Evolutionary conservation across 2,888 invertebrate species (phyloP), one percentile per base, ranked within the genome.

Genomic region (Dicycla oo): DNA sequence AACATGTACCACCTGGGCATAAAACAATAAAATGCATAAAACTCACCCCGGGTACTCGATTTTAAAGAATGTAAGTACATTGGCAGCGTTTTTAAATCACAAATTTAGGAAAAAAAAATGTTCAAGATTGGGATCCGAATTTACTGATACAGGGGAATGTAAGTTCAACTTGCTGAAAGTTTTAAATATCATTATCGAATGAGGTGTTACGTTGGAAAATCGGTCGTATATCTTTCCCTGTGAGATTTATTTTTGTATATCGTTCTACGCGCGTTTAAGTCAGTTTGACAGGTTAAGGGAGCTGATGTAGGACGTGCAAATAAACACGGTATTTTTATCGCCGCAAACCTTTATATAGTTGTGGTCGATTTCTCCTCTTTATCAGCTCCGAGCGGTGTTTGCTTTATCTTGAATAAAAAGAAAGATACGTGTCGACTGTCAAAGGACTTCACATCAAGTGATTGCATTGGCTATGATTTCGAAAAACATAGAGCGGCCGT

Each of bases 321-420:
- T 96, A 96, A 96, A 96, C 95, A 95, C 93, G 91, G 94, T 95
- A 96, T 96, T 95, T 96, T 96, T 96, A 96, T 95, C 93, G 93
- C 89, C 90, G 89, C 95, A 94, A 95, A 95, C 96, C 95, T 96
- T 95, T 95, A 95, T 95, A 95, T 95, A 95, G 95, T 95, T 93
- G 95, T 93, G 94, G 95, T 95, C 94, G 95, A 95, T 96, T 95
- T 95, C 94, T 93, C 92, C 94, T 94, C 93, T 95, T 95, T 95
- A 95, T 95, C 94, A 94, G 88, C 91, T 89, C 91, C 88, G 92
- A 92, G 94, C 93, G 94, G 93, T 94, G 93, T 95, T 94, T 95
- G 94, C 94, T 95, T 95, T 95, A 95, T 95, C 94, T 93, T 91
- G 91, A 93, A 93, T 93, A 95, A 95, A 94, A 93, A 90, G 90